Base-by-base conservation (phyloP, 23 tunicate genomes). In the Ascidia mentula region DNA sequence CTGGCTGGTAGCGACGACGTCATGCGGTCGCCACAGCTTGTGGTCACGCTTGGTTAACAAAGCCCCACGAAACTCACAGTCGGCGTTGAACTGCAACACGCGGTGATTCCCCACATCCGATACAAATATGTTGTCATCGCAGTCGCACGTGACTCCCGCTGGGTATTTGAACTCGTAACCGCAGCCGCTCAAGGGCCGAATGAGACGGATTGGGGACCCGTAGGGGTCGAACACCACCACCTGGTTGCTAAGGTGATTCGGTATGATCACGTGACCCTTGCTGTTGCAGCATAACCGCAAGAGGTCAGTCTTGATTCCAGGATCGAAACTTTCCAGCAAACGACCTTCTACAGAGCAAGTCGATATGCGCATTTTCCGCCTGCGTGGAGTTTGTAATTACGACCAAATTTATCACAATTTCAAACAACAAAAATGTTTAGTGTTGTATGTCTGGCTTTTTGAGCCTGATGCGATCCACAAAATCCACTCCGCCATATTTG, bases 71-170 rank as follows among this genome's bases (percentile, higher is more conserved):
- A 46, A 85, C 17, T 59, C 85, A 13, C 95, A 89, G 9, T 85
- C n/a, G n/a, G n/a, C n/a, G n/a, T n/a, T n/a, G n/a, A n/a, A n/a
- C n/a, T n/a, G n/a, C n/a, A n/a, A n/a, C n/a, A n/a, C n/a, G n/a
- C n/a, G n/a, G n/a, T n/a, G n/a, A n/a, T n/a, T n/a, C 32, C 95
- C 95, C 30, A 85, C 82, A 40, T 89, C 95, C 40, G 86, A 85
- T 9, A 89, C 85, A 24, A 81, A 80, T 18, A 89, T 65, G 72
- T 85, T 89, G 82, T 89, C 95, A 18, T 73, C 53, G 12, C 82
- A 72, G 36, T 89, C 95, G 76, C 89, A 90, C 15, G 89, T 45
- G 17, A 89, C 95, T 2, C 86, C 86, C 4, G 78, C 95, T 6
- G 95, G 95, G 75, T 89, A 89, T 72, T 53, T 53, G 36, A 89